Percentiles rank a stretch among this genome's conserved stretches.
These are phyloP conservation scores for Sebastes flavidus DNA, from an alignment of 2,797 vertebrate species.

Conservation along the genomic window DNA sequence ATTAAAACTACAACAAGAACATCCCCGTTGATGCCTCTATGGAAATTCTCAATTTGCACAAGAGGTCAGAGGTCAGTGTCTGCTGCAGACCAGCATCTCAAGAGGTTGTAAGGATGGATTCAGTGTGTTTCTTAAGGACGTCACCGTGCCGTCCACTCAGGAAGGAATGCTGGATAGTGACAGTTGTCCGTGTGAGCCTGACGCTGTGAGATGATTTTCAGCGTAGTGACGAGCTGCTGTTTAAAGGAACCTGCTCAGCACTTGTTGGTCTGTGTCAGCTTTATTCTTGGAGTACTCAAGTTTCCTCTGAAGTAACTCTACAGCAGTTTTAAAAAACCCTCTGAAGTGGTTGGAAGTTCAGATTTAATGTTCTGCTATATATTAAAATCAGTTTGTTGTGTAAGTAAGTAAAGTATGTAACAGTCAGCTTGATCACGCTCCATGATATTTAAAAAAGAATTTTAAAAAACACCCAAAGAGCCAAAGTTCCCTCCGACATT, in stretches of 20 bases:
- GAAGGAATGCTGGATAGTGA: constrained; percentile 44
- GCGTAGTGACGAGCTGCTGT: constrained; percentile 7
- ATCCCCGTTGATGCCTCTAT: background rate
- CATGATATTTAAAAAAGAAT: background rate
- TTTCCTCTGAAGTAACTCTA: constrained; percentile 21
- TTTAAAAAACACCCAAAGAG: background rate
- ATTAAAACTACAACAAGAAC: background rate
- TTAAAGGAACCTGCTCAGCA: constrained; percentile 36
- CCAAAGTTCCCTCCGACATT: background rate
- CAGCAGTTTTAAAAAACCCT: background rate
- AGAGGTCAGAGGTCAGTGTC: constrained; percentile 18
- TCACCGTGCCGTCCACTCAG: background rate
- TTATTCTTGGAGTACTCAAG: constrained; percentile 18
- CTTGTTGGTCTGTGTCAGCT: constrained; percentile 30
- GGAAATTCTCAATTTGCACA: constrained; percentile 3
- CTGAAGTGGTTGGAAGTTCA: background rate
- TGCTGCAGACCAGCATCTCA: background rate
- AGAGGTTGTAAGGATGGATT: background rate
- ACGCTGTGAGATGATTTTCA: constrained; percentile 24
- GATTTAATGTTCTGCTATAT: background rate
- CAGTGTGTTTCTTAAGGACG: background rate
- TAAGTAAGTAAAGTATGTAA: background rate
- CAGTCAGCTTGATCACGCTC: background rate
- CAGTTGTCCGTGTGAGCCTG: constrained; percentile 43
- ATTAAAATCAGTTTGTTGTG: background rate